Evolutionary conservation across 2,113 vertebrate genomes (phyloP).

Genomic region (Nibea coibor): DNA sequence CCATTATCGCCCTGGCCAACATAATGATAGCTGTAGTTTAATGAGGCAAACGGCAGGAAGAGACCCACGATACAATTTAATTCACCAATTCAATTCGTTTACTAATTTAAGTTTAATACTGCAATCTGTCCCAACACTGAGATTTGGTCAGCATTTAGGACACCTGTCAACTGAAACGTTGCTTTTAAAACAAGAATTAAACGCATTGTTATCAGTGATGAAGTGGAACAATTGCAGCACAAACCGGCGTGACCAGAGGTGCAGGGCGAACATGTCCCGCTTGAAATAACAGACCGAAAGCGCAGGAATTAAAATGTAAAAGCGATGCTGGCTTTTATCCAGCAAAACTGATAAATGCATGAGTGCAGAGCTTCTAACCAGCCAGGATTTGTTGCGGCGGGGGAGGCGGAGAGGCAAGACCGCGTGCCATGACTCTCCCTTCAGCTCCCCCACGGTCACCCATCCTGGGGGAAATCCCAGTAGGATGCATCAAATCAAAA

Average conservation of each 20-base stretch:
- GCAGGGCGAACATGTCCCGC: neutral
- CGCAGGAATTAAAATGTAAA: slow-evolving; percentile 4
- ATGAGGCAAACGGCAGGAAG: slow-evolving; percentile 53
- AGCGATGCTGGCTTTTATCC: slow-evolving; percentile 13
- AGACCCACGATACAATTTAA: slow-evolving; percentile 34
- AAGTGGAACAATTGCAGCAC: neutral
- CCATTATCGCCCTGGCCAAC: slow-evolving; percentile 40
- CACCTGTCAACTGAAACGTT: slow-evolving; percentile 9
- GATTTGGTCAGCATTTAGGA: slow-evolving; percentile 13
- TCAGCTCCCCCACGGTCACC: slow-evolving; percentile 43
- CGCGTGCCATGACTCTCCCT: slow-evolving; percentile 42
- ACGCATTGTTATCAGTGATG: neutral
- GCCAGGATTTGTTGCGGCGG: slow-evolving; percentile 42
- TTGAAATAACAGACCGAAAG: neutral
- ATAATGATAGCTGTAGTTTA: slow-evolving; percentile 53
- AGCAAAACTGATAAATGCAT: slow-evolving; percentile 31
- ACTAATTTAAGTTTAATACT: slow-evolving; percentile 30
- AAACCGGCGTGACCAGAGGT: neutral
- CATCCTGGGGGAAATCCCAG: slow-evolving; percentile 48
- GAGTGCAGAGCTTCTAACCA: slow-evolving; percentile 29
- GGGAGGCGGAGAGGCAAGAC: slow-evolving; percentile 22
- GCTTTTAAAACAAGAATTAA: slow-evolving; percentile 6
- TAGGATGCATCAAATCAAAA: slow-evolving; percentile 60
- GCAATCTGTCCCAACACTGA: neutral
- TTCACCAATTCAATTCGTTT: slow-evolving; percentile 43